These are phyloP conservation scores for Trissoscelio sp. DNA, from an alignment of 2,888 invertebrate species.

Conservation along the genomic window DNA sequence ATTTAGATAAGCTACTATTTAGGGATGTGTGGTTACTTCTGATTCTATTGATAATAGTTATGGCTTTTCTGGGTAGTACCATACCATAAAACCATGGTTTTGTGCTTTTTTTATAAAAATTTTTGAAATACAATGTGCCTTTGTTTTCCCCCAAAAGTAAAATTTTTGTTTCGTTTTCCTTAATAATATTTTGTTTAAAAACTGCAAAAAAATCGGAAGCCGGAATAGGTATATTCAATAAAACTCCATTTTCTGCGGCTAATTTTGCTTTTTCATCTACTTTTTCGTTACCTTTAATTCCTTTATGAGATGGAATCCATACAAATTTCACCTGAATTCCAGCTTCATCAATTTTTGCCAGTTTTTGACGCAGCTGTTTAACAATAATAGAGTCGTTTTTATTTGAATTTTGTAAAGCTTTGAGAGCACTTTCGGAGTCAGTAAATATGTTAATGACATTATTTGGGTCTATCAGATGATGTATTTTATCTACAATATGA, in stretches of 20 bases:
- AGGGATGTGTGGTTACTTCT: no score
- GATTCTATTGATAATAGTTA: no score
- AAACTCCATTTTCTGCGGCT: not conserved
- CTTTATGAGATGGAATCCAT: constrained; percentile 25
- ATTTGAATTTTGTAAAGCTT: constrained; percentile 14
- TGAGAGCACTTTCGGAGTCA: constrained; percentile 31
- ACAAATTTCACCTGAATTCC: not conserved
- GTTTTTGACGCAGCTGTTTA: not conserved
- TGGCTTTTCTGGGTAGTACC: no score
- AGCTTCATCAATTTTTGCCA: not conserved
- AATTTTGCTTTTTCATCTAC: constrained; percentile 12
- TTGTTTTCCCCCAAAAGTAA: no score
- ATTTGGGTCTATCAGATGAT: no score
- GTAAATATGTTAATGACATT: constrained; percentile 20
- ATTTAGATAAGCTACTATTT: no score
- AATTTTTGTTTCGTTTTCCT: no score
- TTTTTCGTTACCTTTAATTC: constrained; percentile 14
- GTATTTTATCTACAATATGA: not conserved
- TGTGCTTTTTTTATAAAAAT: no score
- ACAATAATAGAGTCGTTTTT: not conserved
- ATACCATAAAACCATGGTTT: no score
- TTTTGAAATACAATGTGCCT: no score
- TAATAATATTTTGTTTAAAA: no score
- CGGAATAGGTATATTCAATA: not conserved
- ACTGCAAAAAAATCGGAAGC: constrained; percentile 16